Evolutionary conservation across 2,797 vertebrate species (phyloP).

Genomic region (Dicrostonyx torquatus): DNA sequence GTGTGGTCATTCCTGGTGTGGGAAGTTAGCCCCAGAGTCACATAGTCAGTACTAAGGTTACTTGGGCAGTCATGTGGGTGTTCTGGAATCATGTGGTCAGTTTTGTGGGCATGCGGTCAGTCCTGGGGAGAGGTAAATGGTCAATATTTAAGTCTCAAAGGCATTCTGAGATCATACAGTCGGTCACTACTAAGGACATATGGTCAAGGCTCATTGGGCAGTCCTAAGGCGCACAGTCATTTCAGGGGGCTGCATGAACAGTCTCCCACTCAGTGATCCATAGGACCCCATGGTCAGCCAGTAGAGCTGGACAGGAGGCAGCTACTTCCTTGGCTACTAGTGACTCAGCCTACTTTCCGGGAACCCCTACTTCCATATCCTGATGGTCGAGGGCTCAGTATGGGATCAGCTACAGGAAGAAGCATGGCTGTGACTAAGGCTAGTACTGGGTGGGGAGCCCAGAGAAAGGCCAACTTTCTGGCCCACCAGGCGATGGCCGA

Average conservation of each 20-base stretch:
- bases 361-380: neutral
- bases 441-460: fast-evolving
- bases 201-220: neutral
- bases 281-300: neutral
- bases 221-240: neutral
- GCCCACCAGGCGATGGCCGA: neutral
- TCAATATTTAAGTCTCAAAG: neutral
- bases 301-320: neutral
- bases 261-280: neutral
- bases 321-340: constrained; percentile 59
- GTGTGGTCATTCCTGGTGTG: neutral
- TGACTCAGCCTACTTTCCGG: constrained; percentile 63
- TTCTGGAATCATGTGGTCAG: neutral
- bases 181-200: neutral
- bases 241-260: neutral
- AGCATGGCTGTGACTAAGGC: neutral
- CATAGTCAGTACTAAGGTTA: neutral
- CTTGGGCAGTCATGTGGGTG: neutral
- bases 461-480: fast-evolving
- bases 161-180: neutral
- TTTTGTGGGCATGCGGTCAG: neutral
- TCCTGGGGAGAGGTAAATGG: neutral
- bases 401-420: constrained; percentile 4
- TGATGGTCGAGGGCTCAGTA: fast-evolving
- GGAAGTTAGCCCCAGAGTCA: neutral